phyloP scores from a whole-genome alignment of 2,113 vertebrate species.

The Corapipo altera region DNA sequence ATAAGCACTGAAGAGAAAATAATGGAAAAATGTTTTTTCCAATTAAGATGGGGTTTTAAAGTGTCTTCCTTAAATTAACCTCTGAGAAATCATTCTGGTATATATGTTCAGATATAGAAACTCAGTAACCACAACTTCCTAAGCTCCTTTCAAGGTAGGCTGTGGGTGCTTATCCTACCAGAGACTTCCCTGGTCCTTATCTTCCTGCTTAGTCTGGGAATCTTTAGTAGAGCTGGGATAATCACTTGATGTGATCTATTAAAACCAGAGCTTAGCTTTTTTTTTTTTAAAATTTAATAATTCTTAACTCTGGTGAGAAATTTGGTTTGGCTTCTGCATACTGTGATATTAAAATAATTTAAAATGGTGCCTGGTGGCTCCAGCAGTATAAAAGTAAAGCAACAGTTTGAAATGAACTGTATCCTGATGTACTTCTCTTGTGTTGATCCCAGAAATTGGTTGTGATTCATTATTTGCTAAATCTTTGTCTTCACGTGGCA shows the following conservation, averaged over 20 bases:
- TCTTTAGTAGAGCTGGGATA: not conserved
- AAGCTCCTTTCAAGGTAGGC: not conserved
- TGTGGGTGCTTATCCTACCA: not conserved
- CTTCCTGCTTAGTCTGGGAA: not conserved
- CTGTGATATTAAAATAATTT: not conserved
- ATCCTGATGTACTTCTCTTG: not conserved
- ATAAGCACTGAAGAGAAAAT: not conserved
- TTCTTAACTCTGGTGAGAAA: not conserved
- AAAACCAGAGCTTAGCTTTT: not conserved
- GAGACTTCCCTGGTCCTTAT: not conserved
- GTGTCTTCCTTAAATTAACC: not conserved
- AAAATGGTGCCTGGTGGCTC: not conserved
- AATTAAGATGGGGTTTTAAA: not conserved
- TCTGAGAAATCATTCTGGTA: too few species aligned
- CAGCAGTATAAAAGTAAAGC: not conserved
- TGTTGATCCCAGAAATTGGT: not conserved
- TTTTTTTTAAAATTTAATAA: not conserved
- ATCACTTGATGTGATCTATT: not conserved
- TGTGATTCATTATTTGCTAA: not conserved
- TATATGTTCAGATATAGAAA: not conserved
- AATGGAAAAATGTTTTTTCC: not conserved
- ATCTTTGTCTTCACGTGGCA: not conserved
- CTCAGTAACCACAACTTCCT: not conserved
- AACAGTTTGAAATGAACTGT: not conserved
- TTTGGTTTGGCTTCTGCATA: not conserved